Conservation (phyloP, 23 tunicate genomes). For the Halocynthia roretzi region DNA sequence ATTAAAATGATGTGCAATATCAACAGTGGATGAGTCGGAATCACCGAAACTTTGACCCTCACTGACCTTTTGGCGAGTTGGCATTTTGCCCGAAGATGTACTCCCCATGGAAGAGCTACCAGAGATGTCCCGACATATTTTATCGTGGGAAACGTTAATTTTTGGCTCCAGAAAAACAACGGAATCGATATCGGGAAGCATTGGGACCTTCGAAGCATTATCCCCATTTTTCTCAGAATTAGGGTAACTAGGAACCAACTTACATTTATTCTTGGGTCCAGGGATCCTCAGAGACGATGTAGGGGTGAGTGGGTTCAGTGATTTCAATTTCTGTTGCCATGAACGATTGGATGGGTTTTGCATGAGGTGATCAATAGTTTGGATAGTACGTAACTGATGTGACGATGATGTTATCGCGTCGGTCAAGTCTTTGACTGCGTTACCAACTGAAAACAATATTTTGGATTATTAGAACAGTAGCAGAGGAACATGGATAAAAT, state of each 20-base stretch:
- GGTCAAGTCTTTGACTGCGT: constrained; percentile 10
- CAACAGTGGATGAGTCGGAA: constrained; percentile 16
- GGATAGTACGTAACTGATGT: constrained; percentile 9
- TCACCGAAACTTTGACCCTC: no score
- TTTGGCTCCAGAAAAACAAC: constrained; percentile 56
- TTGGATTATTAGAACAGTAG: no score
- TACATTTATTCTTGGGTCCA: constrained; percentile 16
- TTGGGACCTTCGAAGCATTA: background rate
- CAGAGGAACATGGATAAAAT: background rate
- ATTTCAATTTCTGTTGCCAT: constrained; percentile 20
- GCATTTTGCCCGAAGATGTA: no score
- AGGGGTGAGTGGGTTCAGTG: background rate
- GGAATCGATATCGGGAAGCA: constrained; percentile 35
- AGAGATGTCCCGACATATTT: background rate
- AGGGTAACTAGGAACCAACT: background rate
- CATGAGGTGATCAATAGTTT: constrained; percentile 19
- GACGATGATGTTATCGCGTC: constrained; percentile 6
- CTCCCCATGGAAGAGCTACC: no score
- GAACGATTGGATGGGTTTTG: constrained; percentile 5
- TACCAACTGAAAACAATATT: background rate
- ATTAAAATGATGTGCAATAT: constrained; percentile 32
- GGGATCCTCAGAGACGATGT: constrained; percentile 8
- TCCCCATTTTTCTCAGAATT: background rate
- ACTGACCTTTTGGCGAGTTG: no score
- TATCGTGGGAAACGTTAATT: constrained; percentile 4